phyloP scores from a whole-genome alignment of 2,113 vertebrate species.

The Datnioides undecimradiatus region DNA sequence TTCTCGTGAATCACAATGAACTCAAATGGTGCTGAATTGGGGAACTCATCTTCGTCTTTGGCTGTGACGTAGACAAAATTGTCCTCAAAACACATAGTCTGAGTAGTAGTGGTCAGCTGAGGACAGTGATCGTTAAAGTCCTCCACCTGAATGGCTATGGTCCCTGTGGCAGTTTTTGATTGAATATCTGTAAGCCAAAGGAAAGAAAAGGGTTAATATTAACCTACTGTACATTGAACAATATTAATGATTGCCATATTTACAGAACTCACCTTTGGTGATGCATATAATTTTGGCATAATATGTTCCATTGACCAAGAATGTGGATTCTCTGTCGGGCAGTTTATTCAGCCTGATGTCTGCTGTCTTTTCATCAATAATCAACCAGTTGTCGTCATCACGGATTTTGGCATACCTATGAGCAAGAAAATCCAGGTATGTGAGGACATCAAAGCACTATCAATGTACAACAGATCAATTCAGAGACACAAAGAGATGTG shows the following conservation, averaged over 20 bases:
- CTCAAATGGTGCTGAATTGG: constrained; percentile 87
- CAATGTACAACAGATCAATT: background rate
- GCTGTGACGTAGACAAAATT: constrained; percentile 85
- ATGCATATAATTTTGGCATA: constrained; percentile 88
- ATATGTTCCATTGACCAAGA: constrained; percentile 87
- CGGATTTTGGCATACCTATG: constrained; percentile 88
- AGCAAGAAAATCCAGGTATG: background rate
- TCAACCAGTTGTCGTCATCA: constrained; percentile 89
- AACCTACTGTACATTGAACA: background rate
- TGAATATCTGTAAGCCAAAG: constrained; percentile 45
- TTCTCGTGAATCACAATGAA: constrained; percentile 82
- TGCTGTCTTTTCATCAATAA: constrained; percentile 87
- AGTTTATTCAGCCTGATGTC: constrained; percentile 89
- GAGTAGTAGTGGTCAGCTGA: constrained; percentile 71
- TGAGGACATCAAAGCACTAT: background rate
- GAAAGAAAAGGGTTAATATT: background rate
- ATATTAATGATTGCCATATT: background rate
- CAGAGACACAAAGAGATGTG: background rate
- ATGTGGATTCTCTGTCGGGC: constrained; percentile 86
- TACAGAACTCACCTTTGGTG: constrained; percentile 83
- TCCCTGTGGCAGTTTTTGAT: constrained; percentile 83
- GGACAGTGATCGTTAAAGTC: constrained; percentile 90
- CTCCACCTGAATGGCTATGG: constrained; percentile 84
- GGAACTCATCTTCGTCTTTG: constrained; percentile 84
- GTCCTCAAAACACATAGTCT: constrained; percentile 82